These are phyloP conservation scores for Chamaetylas fuelleborni DNA, from an alignment of 2,113 vertebrate species.

Conservation along the genomic window DNA sequence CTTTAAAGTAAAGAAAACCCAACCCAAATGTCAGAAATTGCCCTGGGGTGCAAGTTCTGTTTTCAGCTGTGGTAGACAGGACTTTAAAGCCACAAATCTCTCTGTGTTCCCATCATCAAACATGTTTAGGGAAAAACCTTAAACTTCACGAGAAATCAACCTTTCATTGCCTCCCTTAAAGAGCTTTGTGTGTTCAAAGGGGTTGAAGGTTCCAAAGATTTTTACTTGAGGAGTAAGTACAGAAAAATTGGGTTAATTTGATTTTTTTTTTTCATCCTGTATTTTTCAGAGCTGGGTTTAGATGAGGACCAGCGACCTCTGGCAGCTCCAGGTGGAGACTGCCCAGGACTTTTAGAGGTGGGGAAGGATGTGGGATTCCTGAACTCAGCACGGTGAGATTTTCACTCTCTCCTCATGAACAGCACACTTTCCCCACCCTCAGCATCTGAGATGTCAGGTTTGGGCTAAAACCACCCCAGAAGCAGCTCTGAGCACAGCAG, in stretches of 20 bases:
- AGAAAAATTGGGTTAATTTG: not conserved
- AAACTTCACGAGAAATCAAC: not conserved
- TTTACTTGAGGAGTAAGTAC: not conserved
- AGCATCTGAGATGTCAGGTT: not conserved
- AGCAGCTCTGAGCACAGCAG: not conserved
- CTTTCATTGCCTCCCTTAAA: not conserved
- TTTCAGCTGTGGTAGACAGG: not conserved
- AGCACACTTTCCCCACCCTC: not conserved
- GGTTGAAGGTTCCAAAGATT: not conserved
- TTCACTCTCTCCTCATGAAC: not conserved
- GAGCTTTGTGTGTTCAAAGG: not conserved
- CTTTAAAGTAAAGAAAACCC: not conserved
- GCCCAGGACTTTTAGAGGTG: not conserved
- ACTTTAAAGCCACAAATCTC: not conserved
- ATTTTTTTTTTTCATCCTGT: no score
- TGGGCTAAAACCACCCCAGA: not conserved
- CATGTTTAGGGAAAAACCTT: not conserved
- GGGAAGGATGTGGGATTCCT: not conserved
- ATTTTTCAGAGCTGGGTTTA: not conserved
- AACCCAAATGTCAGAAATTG: slow-evolving; percentile 34
- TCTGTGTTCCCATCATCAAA: not conserved
- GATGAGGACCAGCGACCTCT: not conserved
- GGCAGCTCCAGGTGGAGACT: not conserved
- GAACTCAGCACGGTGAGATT: not conserved
- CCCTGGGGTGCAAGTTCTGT: not conserved